A percentile compares a stretch with the other conserved stretches of the same genome.
These are phyloP conservation scores for Uloborus diversus DNA, from an alignment of 1,140 invertebrate species.

Conservation along the genomic window DNA sequence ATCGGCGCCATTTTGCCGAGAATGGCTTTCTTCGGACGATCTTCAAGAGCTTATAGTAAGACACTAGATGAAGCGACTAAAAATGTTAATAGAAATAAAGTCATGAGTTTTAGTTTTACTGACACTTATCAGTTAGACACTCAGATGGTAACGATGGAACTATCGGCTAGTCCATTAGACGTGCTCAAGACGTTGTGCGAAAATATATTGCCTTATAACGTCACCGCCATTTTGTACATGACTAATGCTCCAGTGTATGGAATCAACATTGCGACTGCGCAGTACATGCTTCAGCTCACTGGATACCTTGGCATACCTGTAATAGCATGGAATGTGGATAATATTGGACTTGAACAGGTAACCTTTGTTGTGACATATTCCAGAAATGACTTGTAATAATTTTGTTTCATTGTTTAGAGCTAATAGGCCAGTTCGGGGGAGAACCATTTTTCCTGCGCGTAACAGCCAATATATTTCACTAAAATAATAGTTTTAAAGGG, in stretches of 20 bases:
- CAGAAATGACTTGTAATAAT: no score
- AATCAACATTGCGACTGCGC: conserved; percentile 86
- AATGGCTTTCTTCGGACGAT: conserved; percentile 73
- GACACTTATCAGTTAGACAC: conserved; percentile 6
- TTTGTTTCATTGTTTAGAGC: no score
- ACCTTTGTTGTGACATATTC: not conserved
- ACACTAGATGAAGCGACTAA: conserved; percentile 74
- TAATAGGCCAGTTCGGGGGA: no score
- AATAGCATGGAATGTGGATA: conserved; percentile 92
- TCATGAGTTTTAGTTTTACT: conserved; percentile 44
- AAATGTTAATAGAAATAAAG: conserved; percentile 70
- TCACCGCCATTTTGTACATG: conserved; percentile 89
- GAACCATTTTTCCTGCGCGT: no score
- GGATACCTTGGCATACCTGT: conserved; percentile 86
- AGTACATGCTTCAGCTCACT: conserved; percentile 91
- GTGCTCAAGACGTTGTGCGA: conserved; percentile 79
- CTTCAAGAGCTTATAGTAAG: conserved; percentile 74
- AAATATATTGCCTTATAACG: conserved; percentile 85
- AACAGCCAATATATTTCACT: no score
- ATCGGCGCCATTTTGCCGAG: conserved; percentile 76
- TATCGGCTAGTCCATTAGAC: conserved; percentile 77
- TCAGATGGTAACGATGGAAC: not conserved
- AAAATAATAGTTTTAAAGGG: no score
- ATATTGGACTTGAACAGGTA: conserved; percentile 81
- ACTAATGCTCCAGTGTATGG: conserved; percentile 90